Conservation (phyloP, 2,797 vertebrate genomes). For the Poecilia picta region DNA sequence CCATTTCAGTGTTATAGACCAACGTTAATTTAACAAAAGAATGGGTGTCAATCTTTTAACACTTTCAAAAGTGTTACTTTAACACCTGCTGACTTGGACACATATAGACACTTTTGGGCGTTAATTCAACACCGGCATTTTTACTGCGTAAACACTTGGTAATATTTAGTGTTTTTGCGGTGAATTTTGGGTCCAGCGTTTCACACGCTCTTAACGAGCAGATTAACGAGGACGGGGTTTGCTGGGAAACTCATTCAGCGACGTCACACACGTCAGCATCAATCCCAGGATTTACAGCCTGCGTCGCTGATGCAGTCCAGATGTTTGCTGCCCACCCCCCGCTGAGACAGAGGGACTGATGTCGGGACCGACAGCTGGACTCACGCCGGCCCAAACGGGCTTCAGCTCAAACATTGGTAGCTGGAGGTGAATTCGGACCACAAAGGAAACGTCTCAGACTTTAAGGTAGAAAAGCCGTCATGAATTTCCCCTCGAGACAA, state of each 20-base stretch:
- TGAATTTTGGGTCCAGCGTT: slow-evolving; percentile 8
- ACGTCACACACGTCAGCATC: slow-evolving; percentile 45
- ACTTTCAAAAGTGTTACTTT: too few species aligned
- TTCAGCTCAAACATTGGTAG: not conserved
- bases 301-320: slow-evolving; percentile 60
- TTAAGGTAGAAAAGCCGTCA: not conserved
- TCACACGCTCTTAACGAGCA: slow-evolving; percentile 58
- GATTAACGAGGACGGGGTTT: slow-evolving; percentile 60
- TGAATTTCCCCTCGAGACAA: not conserved
- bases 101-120: too few species aligned
- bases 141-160: too few species aligned
- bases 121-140: too few species aligned
- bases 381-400: slow-evolving; percentile 33
- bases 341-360: slow-evolving; percentile 13
- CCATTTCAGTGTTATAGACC: too few species aligned
- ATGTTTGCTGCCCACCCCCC: slow-evolving; percentile 44
- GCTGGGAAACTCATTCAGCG: slow-evolving; percentile 16
- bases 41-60: too few species aligned
- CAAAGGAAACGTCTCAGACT: not conserved
- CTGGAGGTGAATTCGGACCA: not conserved
- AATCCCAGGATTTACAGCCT: slow-evolving; percentile 54
- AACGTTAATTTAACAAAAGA: too few species aligned
- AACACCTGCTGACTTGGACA: too few species aligned
- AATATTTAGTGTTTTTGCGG: too few species aligned
- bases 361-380: slow-evolving; percentile 29